phyloP scores from a whole-genome alignment of 35 echinoderm and acorn worm species.

The Ophioderma brevispina region DNA sequence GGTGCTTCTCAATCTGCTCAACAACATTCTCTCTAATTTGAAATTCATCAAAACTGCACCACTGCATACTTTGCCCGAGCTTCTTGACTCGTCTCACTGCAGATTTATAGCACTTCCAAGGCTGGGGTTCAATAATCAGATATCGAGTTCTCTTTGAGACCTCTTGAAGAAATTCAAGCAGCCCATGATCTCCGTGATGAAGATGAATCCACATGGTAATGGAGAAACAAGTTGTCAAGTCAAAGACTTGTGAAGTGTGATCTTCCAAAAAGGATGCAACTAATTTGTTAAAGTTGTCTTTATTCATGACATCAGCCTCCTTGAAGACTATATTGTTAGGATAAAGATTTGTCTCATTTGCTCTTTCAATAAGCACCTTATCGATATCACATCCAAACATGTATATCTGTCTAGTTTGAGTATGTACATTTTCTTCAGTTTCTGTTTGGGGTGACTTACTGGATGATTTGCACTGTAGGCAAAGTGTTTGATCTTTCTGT shows the following conservation, averaged over 20 bases:
- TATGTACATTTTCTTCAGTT: too few relatives aligned
- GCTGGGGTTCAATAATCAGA: slow-evolving; percentile 56
- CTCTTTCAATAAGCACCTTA: slow-evolving; percentile 26
- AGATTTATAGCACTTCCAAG: slow-evolving; percentile 60
- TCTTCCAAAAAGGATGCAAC: neutral
- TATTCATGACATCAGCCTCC: slow-evolving; percentile 28
- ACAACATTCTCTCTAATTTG: slow-evolving; percentile 27
- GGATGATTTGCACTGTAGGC: neutral
- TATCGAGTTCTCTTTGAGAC: slow-evolving; percentile 28
- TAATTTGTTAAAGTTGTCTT: neutral
- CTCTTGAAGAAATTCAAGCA: slow-evolving; percentile 25
- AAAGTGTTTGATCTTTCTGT: neutral
- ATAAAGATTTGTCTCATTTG: slow-evolving; percentile 26
- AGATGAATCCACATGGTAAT: slow-evolving; percentile 72
- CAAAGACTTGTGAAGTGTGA: slow-evolving; percentile 14
- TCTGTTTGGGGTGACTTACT: neutral
- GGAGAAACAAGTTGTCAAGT: slow-evolving; percentile 61
- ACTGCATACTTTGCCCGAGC: slow-evolving; percentile 18
- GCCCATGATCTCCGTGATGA: slow-evolving; percentile 42
- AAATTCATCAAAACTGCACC: slow-evolving; percentile 6
- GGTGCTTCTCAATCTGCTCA: slow-evolving; percentile 26
- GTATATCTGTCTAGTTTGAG: neutral
- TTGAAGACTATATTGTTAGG: slow-evolving; percentile 28
- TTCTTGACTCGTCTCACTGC: slow-evolving; percentile 49
- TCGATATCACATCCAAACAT: slow-evolving; percentile 67